Base-by-base conservation (phyloP, 2,888 invertebrate species). In the Melangyna quadrimaculata region DNA sequence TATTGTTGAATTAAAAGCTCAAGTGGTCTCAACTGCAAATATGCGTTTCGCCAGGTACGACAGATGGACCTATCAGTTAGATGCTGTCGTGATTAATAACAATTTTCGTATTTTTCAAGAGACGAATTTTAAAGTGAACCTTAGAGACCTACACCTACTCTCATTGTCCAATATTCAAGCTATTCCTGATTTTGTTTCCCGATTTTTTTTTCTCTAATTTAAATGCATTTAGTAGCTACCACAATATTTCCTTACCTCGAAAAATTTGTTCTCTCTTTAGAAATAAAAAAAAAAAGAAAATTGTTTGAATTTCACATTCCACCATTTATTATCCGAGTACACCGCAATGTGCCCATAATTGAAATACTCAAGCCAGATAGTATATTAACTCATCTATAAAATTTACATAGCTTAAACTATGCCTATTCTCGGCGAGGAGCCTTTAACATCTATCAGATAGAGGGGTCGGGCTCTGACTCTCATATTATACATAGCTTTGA, bases 341-440 rank as follows among this genome's bases (percentile, higher is more conserved):
- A 65, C 65, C 65, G 67, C 67, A 32, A 67, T 67, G 67, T 67
- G 67, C 67, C 67, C 67, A 67, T 67, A 67, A 67, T 67, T 67
- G 67, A 67, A 67, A 67, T 67, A 65, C 65, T 65, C 45, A 29
- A 65, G 35, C 35, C 35, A 29, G 19, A 43, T 27, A 32, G 51
- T 55, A 65, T 67, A 45, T 32, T 51, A 67, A 37, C 35, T 67
- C 67, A 67, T 48, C 51, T 67, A 67, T 51, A 35, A 51, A 67
- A 51, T 51, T 48, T 51, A 51, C 67, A 67, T 67, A 65, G 43
- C 37, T 32, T 65, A 65, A 65, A 45, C 65, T 65, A 65, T 65
- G 65, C 29, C 65, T 65, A 29, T 65, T 45, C 65, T 65, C 45
- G 45, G n/a, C n/a, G n/a, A n/a, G n/a, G 17, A 45, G 17, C 8